Evolutionary conservation across 2,888 invertebrate species (phyloP).

Genomic region (Rhamphomyia laevipes): DNA sequence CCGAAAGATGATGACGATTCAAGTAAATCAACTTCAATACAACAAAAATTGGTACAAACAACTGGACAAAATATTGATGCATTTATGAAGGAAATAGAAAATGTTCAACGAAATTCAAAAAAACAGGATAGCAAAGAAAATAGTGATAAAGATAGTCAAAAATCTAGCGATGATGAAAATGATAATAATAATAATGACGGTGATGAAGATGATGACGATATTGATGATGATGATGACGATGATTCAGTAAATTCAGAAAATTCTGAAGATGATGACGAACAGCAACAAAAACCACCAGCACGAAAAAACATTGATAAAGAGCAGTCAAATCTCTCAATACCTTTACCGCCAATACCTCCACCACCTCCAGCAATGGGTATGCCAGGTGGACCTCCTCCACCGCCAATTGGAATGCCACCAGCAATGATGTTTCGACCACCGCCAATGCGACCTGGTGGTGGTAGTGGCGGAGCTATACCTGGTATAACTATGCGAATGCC

Average conservation of each 20-base stretch:
- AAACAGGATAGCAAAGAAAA: constrained; percentile 49
- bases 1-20: constrained; percentile 19
- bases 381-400: constrained; percentile 43
- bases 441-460: constrained; percentile 40
- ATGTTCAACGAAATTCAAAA: constrained; percentile 65
- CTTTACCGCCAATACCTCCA: constrained; percentile 23
- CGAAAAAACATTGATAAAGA: background rate
- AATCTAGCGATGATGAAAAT: constrained; percentile 8
- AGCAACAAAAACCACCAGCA: background rate
- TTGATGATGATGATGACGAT: constrained; percentile 15
- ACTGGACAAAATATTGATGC: constrained; percentile 86
- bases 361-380: constrained; percentile 25
- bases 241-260: constrained; percentile 12
- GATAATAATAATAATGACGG: constrained; percentile 15
- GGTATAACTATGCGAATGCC: constrained; percentile 41
- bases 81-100: constrained; percentile 88
- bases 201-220: constrained; percentile 17
- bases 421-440: constrained; percentile 47
- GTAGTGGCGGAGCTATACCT: constrained; percentile 23
- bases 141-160: constrained; percentile 27
- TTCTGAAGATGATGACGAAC: constrained; percentile 2
- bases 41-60: constrained; percentile 77
- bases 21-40: constrained; percentile 60
- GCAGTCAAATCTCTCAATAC: constrained; percentile 8
- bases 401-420: constrained; percentile 40